These are phyloP conservation scores for Baryphthengus martii DNA, from an alignment of 2,113 vertebrate species.

Conservation along the genomic window DNA sequence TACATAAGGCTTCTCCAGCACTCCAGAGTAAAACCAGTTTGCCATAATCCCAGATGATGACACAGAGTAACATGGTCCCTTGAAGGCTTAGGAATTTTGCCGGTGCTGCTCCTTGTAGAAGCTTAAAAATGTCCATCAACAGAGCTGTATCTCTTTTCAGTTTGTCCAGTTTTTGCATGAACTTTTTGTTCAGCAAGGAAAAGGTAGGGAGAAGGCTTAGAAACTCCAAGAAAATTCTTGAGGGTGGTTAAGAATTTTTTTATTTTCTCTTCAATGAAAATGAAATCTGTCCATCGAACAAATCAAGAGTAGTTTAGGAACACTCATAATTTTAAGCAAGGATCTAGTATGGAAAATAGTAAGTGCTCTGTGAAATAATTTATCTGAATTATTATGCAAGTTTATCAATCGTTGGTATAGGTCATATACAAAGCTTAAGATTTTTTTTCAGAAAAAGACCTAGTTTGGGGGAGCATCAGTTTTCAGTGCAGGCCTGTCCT, in stretches of 20 bases:
- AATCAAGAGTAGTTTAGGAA: background rate
- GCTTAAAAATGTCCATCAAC: background rate
- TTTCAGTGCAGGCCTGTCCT: background rate
- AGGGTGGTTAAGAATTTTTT: background rate
- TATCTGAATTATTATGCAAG: background rate
- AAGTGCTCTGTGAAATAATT: background rate
- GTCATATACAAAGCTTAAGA: background rate
- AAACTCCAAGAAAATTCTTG: background rate
- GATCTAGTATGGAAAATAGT: background rate
- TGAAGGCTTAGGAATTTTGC: background rate
- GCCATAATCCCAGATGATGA: background rate
- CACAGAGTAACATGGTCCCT: background rate
- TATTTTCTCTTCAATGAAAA: background rate
- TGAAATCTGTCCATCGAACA: background rate
- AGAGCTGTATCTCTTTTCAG: background rate
- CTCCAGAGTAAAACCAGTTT: background rate
- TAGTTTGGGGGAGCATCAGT: background rate
- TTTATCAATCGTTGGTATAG: background rate
- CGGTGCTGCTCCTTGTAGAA: background rate
- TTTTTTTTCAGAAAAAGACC: background rate
- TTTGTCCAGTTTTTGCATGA: fast-evolving
- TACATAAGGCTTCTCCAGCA: background rate
- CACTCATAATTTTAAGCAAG: background rate
- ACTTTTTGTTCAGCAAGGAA: fast-evolving
- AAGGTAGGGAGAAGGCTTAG: background rate